phyloP scores from a whole-genome alignment of 2,797 vertebrate genomes.

The Fratercula arctica region DNA sequence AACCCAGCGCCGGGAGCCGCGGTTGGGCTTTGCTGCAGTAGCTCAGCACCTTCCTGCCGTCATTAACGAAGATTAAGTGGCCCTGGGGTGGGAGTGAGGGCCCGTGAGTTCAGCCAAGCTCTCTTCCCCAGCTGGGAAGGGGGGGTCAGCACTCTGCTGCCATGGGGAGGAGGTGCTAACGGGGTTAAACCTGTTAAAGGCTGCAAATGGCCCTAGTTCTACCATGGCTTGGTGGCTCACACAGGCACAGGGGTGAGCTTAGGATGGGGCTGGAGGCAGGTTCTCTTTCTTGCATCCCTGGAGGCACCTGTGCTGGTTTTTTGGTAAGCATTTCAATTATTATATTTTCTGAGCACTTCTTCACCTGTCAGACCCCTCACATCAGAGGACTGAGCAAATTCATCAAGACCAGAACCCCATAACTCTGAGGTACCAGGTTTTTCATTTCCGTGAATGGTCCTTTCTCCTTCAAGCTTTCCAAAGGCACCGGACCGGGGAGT shows the following conservation, averaged over 20 bases:
- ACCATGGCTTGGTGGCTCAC: background rate
- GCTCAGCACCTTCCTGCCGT: background rate
- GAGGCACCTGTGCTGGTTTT: background rate
- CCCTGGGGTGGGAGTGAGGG: background rate
- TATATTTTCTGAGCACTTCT: background rate
- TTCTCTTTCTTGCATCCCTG: background rate
- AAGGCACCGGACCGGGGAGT: accelerated
- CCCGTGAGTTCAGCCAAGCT: background rate
- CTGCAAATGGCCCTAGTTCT: background rate
- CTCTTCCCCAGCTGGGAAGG: background rate
- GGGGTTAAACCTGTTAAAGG: background rate
- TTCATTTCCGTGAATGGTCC: background rate
- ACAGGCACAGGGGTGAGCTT: accelerated
- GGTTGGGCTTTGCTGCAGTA: background rate
- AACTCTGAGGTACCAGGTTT: background rate
- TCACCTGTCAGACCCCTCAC: background rate
- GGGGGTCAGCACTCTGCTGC: background rate
- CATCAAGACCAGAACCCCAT: background rate
- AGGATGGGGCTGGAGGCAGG: background rate
- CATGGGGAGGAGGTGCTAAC: background rate
- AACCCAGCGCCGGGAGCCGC: accelerated
- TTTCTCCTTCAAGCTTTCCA: background rate
- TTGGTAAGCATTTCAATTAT: background rate
- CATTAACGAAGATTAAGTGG: background rate
- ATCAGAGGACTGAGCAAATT: background rate